A percentile compares a stretch with the other conserved stretches of the same genome.
phyloP scores from a whole-genome alignment of 1,140 invertebrate species.

The Drosophila repleta region DNA sequence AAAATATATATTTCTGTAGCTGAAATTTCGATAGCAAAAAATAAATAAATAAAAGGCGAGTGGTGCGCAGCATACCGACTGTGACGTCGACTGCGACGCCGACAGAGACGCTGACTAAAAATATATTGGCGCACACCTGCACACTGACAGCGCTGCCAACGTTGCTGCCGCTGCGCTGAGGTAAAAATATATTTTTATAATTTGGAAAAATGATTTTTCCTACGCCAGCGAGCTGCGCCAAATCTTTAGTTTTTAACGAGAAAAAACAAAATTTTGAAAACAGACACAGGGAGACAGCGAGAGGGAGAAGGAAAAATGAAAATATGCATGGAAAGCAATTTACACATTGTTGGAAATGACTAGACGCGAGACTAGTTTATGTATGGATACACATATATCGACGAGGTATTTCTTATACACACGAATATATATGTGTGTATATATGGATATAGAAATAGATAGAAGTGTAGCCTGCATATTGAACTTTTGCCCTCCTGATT shows the following conservation, averaged over 20 bases:
- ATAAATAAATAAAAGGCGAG: constrained; percentile 53
- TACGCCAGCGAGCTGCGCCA: constrained; percentile 19
- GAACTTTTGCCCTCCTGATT: constrained; percentile 7
- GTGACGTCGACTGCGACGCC: constrained; percentile 4
- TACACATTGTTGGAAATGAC: constrained; percentile 70
- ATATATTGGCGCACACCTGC: constrained; percentile 77
- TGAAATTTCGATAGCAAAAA: constrained; percentile 38
- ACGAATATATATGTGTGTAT: not conserved
- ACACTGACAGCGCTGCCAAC: constrained; percentile 36
- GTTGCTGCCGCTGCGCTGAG: constrained; percentile 50
- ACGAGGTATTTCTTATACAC: constrained; percentile 1
- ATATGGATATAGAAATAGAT: not conserved
- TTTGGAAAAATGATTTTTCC: constrained; percentile 74
- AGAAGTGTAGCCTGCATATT: constrained; percentile 8
- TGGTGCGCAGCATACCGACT: constrained; percentile 55
- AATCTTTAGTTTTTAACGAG: constrained; percentile 44
- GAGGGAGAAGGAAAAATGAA: constrained; percentile 14
- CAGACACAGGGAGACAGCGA: not conserved
- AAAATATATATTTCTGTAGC: constrained; percentile 21
- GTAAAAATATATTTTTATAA: constrained; percentile 81
- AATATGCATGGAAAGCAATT: constrained; percentile 69
- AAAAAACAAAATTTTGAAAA: constrained; percentile 10
- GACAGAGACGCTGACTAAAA: constrained; percentile 51
- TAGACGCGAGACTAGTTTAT: constrained; percentile 30
- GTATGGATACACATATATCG: constrained; percentile 31